Base-by-base conservation (phyloP, 2,888 invertebrate genomes). In the Meghimatium bilineatum region DNA sequence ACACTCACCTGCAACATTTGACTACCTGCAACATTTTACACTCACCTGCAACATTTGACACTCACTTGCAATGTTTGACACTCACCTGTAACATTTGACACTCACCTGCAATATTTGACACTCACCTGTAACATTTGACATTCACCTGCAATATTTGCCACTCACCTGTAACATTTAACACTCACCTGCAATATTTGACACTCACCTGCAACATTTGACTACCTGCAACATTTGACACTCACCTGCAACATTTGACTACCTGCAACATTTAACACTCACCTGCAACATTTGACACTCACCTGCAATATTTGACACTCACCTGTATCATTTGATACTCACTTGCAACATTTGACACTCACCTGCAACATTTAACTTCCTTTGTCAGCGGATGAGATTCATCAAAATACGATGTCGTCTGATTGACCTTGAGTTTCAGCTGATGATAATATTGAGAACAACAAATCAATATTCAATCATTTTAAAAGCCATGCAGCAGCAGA, bases 331-430 rank as follows among this genome's bases (percentile, higher is more conserved):
- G 6, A 17, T 56, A 14, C 23, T 56, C 56, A 56, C 56, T 20
- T 56, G 56, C 17, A 56, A 56, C 56, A 56, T 56, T 17, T 56
- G 17, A 17, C 20, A 14, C 56, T 44, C n/a, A 72, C 72, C 49
- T 72, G 72, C 72, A 72, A 72, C 72, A 72, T 44, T 72, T 72
- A 29, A 34, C 49, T 38, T 44, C 72, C 26, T 26, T n/a, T n/a
- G 14, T 49, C 29, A 72, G 29, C 12, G n/a, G 34, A 49, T 8
- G 8, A 6, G 8, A 29, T 0, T 72, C 44, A 14, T 72, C 72
- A 44, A 44, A 72, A 14, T 44, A 26, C 3, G 44, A n/a, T 26
- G 44, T 49, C 44, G 72, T n/a, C 44, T 44, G 6, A 29, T 72
- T 72, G 10, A 72, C 44, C 17, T 72, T 72, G 26, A 72, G 72